These are phyloP conservation scores for Girardinichthys multiradiatus DNA, from an alignment of 2,113 vertebrate genomes.

Conservation along the genomic window DNA sequence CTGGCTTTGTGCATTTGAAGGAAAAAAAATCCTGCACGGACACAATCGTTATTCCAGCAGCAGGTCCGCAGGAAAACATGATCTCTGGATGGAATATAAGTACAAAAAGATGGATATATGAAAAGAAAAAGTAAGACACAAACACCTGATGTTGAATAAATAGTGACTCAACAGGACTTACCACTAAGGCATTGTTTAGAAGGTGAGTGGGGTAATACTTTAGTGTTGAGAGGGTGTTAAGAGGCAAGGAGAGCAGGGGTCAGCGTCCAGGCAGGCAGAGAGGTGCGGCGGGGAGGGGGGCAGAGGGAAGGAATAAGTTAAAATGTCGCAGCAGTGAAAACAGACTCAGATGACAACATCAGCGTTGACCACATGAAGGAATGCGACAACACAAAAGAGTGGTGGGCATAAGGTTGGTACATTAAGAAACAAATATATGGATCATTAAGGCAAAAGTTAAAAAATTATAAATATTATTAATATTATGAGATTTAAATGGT, in stretches of 20 bases:
- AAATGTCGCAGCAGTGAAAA: slow-evolving; percentile 73
- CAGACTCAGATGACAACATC: slow-evolving; percentile 67
- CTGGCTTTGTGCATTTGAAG: no score
- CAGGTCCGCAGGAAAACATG: slow-evolving; percentile 26
- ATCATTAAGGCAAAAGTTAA: neutral
- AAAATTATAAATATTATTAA: no score
- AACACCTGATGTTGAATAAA: slow-evolving; percentile 70
- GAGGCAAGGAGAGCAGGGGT: slow-evolving; percentile 78
- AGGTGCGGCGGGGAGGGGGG: slow-evolving; percentile 48
- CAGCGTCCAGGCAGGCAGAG: slow-evolving; percentile 78
- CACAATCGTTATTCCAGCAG: no score
- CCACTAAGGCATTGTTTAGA: slow-evolving; percentile 83
- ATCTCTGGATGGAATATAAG: slow-evolving; percentile 18
- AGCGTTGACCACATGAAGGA: slow-evolving; percentile 53
- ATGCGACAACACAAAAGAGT: slow-evolving; percentile 22
- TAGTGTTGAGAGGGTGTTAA: slow-evolving; percentile 79
- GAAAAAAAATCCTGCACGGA: no score
- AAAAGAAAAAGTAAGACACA: slow-evolving; percentile 37
- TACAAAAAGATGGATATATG: slow-evolving; percentile 17
- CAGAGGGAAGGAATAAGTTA: slow-evolving; percentile 79
- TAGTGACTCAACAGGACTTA: slow-evolving; percentile 76
- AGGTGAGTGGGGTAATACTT: slow-evolving; percentile 82
- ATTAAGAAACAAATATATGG: neutral
- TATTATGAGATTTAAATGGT: no score
- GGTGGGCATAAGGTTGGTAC: neutral